These are phyloP conservation scores for Mormyrus proboscirostris DNA, from an alignment of 2,797 vertebrate species.

Conservation along the genomic window DNA sequence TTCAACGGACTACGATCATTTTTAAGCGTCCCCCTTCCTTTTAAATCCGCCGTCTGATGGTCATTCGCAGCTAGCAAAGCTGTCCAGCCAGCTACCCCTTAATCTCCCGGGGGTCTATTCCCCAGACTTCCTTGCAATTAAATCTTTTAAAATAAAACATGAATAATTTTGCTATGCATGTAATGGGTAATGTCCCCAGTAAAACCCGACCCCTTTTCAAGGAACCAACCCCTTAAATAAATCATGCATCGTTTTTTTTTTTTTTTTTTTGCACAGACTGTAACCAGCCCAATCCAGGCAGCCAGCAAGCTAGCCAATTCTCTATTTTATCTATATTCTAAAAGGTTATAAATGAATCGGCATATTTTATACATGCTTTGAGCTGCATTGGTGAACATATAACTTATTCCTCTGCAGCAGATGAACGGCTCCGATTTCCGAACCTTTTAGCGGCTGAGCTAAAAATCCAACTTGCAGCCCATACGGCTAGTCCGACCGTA, in stretches of 20 bases:
- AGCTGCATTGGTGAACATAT: neutral
- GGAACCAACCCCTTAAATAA: slow-evolving; percentile 5
- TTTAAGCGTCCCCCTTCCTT: neutral
- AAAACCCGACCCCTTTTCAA: slow-evolving; percentile 11
- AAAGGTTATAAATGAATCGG: neutral
- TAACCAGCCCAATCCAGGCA: neutral
- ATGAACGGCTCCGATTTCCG: neutral
- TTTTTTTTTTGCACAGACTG: slow-evolving; percentile 7
- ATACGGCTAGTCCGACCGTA: neutral
- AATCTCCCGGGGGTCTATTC: neutral
- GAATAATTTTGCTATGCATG: neutral
- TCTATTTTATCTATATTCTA: neutral
- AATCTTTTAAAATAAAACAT: neutral
- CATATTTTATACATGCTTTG: neutral
- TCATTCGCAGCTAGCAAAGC: slow-evolving; percentile 11
- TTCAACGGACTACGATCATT: slow-evolving; percentile 3
- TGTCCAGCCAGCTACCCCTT: neutral
- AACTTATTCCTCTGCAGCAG: neutral
- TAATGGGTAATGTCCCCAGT: neutral
- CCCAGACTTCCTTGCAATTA: neutral
- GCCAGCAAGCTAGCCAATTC: neutral
- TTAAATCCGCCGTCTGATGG: neutral
- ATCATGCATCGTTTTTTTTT: neutral
- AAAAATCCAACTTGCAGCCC: neutral
- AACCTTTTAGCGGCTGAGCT: neutral